phyloP scores from a whole-genome alignment of 2,797 vertebrate species.

The Macropodus opercularis region DNA sequence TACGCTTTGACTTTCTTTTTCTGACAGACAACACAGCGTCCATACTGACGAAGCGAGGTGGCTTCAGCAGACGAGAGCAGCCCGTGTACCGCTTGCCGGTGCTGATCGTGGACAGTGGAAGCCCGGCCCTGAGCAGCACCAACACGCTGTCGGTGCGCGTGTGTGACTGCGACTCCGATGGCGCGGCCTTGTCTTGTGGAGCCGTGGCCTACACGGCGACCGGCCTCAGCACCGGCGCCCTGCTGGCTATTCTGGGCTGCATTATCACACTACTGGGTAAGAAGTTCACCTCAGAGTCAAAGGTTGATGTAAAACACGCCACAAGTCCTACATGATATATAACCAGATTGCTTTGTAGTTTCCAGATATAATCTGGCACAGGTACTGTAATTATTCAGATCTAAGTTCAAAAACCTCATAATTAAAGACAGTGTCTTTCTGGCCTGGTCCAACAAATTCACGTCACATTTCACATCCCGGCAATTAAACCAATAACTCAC shows the following conservation, averaged over 20 bases:
- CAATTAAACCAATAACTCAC: slow-evolving; percentile 14
- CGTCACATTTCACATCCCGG: neutral
- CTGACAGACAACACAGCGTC: slow-evolving; percentile 93
- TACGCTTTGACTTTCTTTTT: neutral
- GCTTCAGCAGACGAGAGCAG: slow-evolving; percentile 92
- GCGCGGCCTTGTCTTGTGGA: slow-evolving; percentile 88
- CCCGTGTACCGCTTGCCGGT: slow-evolving; percentile 90
- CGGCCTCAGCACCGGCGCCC: slow-evolving; percentile 94
- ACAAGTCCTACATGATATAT: too few relatives aligned
- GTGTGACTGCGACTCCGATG: slow-evolving; percentile 90
- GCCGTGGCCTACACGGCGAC: slow-evolving; percentile 91
- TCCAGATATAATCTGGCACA: too few relatives aligned
- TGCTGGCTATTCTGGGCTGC: slow-evolving; percentile 94
- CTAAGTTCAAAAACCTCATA: too few relatives aligned
- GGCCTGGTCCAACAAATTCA: too few relatives aligned
- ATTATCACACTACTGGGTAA: slow-evolving; percentile 93
- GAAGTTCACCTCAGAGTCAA: slow-evolving; percentile 29
- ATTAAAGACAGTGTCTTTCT: too few relatives aligned
- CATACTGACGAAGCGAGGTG: slow-evolving; percentile 87
- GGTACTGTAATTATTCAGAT: too few relatives aligned
- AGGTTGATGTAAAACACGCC: too few relatives aligned
- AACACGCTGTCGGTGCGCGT: slow-evolving; percentile 94
- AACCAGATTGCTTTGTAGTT: too few relatives aligned
- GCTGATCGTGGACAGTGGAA: slow-evolving; percentile 92
- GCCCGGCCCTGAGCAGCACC: slow-evolving; percentile 92